A percentile compares a stretch with the other conserved stretches of the same genome.
phyloP scores from a whole-genome alignment of 2,113 vertebrate genomes.

The Bufo bufo region DNA sequence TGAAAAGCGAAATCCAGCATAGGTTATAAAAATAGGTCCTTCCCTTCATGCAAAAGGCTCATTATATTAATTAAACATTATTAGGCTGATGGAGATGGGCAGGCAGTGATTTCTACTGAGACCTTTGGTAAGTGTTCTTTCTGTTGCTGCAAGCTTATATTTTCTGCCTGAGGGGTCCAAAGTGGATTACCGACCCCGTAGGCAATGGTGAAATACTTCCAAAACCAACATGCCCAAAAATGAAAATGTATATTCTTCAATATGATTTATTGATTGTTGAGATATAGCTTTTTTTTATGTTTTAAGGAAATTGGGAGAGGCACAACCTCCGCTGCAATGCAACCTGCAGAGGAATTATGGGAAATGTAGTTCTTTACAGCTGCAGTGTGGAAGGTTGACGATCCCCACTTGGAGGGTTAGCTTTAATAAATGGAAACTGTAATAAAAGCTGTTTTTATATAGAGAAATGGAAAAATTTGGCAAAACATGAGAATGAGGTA shows the following conservation, averaged over 20 bases:
- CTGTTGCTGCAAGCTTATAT: conserved; percentile 70
- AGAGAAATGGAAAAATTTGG: neutral
- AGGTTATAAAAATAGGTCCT: conserved; percentile 83
- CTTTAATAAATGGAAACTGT: neutral
- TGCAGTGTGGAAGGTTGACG: neutral
- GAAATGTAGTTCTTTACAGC: conserved; percentile 3
- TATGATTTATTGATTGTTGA: neutral
- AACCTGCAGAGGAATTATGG: neutral
- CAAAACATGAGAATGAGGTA: neutral
- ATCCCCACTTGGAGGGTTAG: neutral
- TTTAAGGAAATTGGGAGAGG: neutral
- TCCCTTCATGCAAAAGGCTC: conserved; percentile 75
- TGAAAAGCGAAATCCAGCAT: conserved; percentile 75
- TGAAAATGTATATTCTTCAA: neutral
- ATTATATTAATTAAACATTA: conserved; percentile 86
- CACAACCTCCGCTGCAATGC: neutral
- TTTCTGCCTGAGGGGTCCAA: neutral
- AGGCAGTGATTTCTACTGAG: conserved; percentile 70
- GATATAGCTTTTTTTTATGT: neutral
- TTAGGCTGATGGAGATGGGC: conserved; percentile 71
- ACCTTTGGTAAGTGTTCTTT: conserved; percentile 71
- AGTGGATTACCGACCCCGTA: conserved; percentile 1
- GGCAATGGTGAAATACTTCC: neutral
- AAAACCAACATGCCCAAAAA: neutral
- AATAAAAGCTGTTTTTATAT: neutral